phyloP scores from a whole-genome alignment of 1,140 invertebrate genomes.

The Caerostris extrusa region DNA sequence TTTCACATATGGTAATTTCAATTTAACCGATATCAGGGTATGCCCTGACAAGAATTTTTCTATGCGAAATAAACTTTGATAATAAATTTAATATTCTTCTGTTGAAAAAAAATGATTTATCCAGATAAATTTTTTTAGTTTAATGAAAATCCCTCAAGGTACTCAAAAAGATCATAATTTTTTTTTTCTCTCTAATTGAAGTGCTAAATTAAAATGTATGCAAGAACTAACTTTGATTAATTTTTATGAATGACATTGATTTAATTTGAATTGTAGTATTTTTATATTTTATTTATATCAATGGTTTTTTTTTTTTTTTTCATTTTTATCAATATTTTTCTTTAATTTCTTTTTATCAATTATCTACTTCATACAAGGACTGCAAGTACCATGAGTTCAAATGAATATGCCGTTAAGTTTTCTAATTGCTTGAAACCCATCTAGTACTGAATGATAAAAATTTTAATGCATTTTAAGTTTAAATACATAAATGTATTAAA shows the following conservation, averaged over 20 bases:
- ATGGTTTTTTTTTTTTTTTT: too few species aligned
- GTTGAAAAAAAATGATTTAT: neutral
- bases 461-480: too few species aligned
- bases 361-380: too few species aligned
- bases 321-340: too few species aligned
- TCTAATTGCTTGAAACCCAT: too few species aligned
- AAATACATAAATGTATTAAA: too few species aligned
- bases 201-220: neutral
- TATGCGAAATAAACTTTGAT: neutral
- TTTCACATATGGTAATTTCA: conserved; percentile 8
- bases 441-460: too few species aligned
- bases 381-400: too few species aligned
- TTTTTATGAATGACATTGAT: neutral
- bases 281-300: too few species aligned
- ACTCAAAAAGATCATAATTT: neutral
- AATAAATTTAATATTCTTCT: conserved; percentile 9
- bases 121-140: neutral
- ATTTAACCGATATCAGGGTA: neutral
- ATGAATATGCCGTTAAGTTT: too few species aligned
- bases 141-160: conserved; percentile 9
- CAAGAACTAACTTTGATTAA: neutral
- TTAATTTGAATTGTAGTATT: neutral
- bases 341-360: too few species aligned
- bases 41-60: neutral
- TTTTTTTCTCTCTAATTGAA: neutral